Percentiles rank a stretch among this genome's conserved stretches.
phyloP scores from a whole-genome alignment of 2,113 vertebrate genomes.

The Takifugu bimaculatus region DNA sequence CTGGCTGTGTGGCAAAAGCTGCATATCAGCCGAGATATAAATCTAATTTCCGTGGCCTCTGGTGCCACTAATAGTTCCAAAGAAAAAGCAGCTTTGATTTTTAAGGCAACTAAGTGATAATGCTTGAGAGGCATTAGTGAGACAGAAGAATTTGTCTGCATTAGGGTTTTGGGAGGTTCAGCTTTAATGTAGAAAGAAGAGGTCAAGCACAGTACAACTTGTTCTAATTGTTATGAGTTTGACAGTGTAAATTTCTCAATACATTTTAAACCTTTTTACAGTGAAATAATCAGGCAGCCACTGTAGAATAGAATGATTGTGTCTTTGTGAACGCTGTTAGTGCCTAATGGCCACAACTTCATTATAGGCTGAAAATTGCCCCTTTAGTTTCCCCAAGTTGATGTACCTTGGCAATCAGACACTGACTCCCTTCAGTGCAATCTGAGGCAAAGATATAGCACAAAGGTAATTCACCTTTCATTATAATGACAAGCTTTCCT shows the following conservation, averaged over 20 bases:
- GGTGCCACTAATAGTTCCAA: neutral
- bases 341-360: too few species aligned
- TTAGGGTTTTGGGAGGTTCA: neutral
- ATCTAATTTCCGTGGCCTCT: neutral
- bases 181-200: constrained; percentile 10
- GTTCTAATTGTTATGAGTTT: constrained; percentile 9
- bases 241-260: constrained; percentile 20
- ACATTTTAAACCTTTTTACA: constrained; percentile 25
- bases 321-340: too few species aligned
- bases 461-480: too few species aligned
- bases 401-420: too few species aligned
- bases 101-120: neutral
- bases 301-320: too few species aligned
- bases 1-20: constrained; percentile 14
- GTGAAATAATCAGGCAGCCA: constrained; percentile 14
- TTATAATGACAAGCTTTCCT: too few species aligned
- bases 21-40: constrained; percentile 4
- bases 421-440: too few species aligned
- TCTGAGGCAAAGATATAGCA: too few species aligned
- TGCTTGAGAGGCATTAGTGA: neutral
- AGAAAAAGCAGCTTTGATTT: neutral
- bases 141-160: neutral
- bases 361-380: too few species aligned
- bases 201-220: constrained; percentile 8
- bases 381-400: too few species aligned